Evolutionary conservation across 2,797 vertebrate species (phyloP), one percentile per base, ranked within the genome.

Genomic region (Lutra lutra): DNA sequence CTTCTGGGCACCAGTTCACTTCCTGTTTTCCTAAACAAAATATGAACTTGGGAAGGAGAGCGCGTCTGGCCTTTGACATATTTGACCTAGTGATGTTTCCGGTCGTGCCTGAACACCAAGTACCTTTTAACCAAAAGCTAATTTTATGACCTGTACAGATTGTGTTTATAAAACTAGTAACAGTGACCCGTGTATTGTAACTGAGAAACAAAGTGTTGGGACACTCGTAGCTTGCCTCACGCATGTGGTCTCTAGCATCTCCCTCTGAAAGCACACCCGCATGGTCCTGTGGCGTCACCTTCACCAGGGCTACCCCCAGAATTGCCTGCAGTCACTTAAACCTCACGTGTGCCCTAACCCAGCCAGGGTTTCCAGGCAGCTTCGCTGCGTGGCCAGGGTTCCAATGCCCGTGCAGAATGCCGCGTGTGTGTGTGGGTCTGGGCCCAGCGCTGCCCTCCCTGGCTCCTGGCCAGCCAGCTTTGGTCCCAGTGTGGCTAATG

Each of bases 321-420:
- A 77, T 1, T n/a, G 0, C 12, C 93, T 95, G 73, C 73, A 0
- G 79, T 23, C 46, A 68, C 2, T 58, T 48, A n/a, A 29, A 51
- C 32, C 5, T n/a, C 3, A 38, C 17, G 5, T 0, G 3, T 8
- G 7, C n/a, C 46, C n/a, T 46, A 17, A 15, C n/a, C 7, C 0
- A 29, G 3, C 5, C 66, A 7, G 60, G 60, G 35, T 60, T 3
- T 54, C 43, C 13, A 25, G 18, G 8, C 1, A 4, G 32, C 27
- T 83, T 35, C 0, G 18, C 13, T 12, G 0, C 12, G 23, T 21
- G 27, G 9, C 46, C 23, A 32, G 43, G 23, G 51, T 25, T 21
- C 38, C 48, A 73, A 46, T 0, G n/a, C 18, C 10, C 0, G 1
- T 10, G 2, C 35, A 0, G n/a, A 43, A 23, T 5, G 15, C 4